Evolutionary conservation across 2,888 invertebrate species (phyloP).

Genomic region (Sphaeridia pumilis): DNA sequence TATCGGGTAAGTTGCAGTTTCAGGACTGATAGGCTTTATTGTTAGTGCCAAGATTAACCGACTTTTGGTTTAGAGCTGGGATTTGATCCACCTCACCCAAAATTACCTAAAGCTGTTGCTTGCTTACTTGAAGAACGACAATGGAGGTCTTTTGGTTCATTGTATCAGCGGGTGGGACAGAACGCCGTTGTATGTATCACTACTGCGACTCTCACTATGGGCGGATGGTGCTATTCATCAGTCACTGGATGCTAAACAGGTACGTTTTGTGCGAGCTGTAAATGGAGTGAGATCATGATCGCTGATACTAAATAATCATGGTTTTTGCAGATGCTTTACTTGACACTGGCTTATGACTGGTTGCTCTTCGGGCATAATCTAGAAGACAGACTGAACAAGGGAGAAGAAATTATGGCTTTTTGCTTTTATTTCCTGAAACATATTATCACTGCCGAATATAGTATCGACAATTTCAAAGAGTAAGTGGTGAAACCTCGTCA

Average conservation of each 20-base stretch:
- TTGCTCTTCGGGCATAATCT: slow-evolving; percentile 68
- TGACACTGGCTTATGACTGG: slow-evolving; percentile 74
- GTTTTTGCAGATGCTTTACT: slow-evolving; percentile 61
- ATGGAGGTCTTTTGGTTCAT: slow-evolving; percentile 58
- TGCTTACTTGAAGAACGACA: slow-evolving; percentile 52
- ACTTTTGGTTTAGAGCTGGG: slow-evolving; percentile 45
- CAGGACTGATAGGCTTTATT: too few relatives aligned
- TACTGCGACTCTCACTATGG: slow-evolving; percentile 64
- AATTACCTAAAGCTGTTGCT: slow-evolving; percentile 61
- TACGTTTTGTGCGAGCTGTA: too few relatives aligned
- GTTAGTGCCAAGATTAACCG: too few relatives aligned
- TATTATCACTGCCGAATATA: slow-evolving; percentile 55
- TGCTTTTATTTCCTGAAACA: slow-evolving; percentile 63
- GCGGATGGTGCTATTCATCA: slow-evolving; percentile 62
- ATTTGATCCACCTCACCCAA: slow-evolving; percentile 58
- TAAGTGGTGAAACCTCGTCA: too few relatives aligned
- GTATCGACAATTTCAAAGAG: too few relatives aligned
- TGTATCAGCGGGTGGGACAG: slow-evolving; percentile 80
- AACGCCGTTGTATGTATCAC: slow-evolving; percentile 63
- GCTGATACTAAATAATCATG: not conserved
- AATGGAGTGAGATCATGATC: too few relatives aligned
- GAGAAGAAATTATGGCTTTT: slow-evolving; percentile 68
- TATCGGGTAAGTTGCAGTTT: slow-evolving; percentile 53
- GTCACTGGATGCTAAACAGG: slow-evolving; percentile 46
- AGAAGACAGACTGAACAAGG: slow-evolving; percentile 55